Evolutionary conservation across 2,113 vertebrate genomes (phyloP), one percentile per base, ranked within the genome.

Genomic region (Chunga burmeisteri): DNA sequence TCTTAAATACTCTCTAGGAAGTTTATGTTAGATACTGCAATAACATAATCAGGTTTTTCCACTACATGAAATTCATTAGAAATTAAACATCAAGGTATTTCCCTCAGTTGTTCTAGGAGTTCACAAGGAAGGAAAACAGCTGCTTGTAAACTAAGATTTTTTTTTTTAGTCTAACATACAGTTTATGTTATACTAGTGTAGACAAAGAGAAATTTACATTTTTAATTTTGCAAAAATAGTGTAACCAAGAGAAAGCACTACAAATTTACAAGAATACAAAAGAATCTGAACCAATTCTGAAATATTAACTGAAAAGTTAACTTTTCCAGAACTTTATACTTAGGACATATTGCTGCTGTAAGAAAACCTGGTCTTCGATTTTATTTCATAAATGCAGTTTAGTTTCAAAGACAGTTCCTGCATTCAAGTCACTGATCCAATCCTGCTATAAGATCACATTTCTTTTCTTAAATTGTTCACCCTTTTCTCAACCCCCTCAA

Each of bases 141-240:
- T 61, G 14, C 22, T 63, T 49, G 25, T 36, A 84, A 18, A 18
- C 1, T 0, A 40, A 52, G 3, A 27, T 5, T 1, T 1, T 34
- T 1, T 1, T 34, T 56, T 81, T 38, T 36, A 56, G 7, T 32
- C 36, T 13, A 38, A 55, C 20, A 15, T 27, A 49, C 7, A 36
- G 38, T 7, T 38, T 38, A 38, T 38, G 38, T 38, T 38, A 38
- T 38, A 38, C 7, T 38, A 38, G 1, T 20, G 7, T 6, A 68
- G 19, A 52, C 4, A 42, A 58, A 68, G 3, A 59, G 65, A 63
- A 59, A 13, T 34, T 49, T 23, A 56, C 5, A 21, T 53, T 87
- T 87, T 50, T 36, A 72, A 1, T 32, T 79, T 21, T 40, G 17
- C 13, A 53, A 46, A 70, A 58, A 55, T 1, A 52, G 4, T 1